Evolutionary conservation across 2,797 vertebrate species (phyloP), one percentile per base, ranked within the genome.

Genomic region (Hapalemur alaotrensis): DNA sequence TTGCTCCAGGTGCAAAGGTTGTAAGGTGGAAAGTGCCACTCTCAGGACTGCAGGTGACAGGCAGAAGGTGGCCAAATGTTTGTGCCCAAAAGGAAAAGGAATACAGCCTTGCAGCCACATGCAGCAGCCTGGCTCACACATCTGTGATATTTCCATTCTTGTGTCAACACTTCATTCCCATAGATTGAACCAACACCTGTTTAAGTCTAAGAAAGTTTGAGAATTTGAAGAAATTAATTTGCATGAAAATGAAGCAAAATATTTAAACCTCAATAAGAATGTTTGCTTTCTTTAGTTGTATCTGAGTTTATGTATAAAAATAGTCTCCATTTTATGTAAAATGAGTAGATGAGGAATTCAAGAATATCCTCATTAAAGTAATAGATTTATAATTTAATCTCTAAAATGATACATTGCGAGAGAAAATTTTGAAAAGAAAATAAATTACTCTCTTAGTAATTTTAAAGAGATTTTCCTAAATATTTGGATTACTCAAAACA

Each of bases 171-270:
- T 88, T 69, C 67, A 78, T 92, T 92, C 54, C 72, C 23, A 85
- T 73, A 67, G 54, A 83, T 11, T 89, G 41, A 95, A 61, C n/a
- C 65, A 86, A 89, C 57, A 96, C 59, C 70, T 91, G 69, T 95
- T 52, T 76, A 91, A 94, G 20, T n/a, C 38, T 18, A 59, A 89
- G 46, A 94, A 94, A 95, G 48, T 94, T 89, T 70, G 75, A 57
- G 83, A 95, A 97, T 81, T 84, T 94, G 80, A 94, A 87, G 69
- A 95, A 96, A 88, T 73, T 78, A 87, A 97, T 97, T 91, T 97
- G 75, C 88, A 96, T 96, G 54, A 96, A 96, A 95, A 97, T 84
- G 79, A 97, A 94, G 54, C 65, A 97, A 93, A 89, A 86, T 95
- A 96, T 95, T 95, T 75, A 95, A 95, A 70, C 43, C 28, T 95